phyloP scores from a whole-genome alignment of 1,140 invertebrate species.

The Liolophura sinensis region DNA sequence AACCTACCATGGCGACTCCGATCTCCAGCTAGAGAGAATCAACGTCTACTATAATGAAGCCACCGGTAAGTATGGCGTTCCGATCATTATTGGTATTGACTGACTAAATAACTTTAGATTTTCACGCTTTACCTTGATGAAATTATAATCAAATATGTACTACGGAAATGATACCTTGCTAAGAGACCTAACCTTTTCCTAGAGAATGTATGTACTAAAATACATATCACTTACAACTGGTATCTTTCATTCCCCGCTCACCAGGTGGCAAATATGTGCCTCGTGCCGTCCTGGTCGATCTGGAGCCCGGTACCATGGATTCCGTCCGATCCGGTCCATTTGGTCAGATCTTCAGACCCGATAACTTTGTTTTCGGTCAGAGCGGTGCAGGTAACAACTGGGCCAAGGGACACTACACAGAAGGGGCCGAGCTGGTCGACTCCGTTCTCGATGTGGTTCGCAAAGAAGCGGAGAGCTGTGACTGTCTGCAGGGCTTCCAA shows the following conservation, averaged over 20 bases:
- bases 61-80: conserved; percentile 30
- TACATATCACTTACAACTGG: no score
- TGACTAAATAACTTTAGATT: no score
- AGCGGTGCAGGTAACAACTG: conserved; percentile 83
- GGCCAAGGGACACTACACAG: conserved; percentile 93
- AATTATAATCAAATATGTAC: no score
- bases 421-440: conserved; percentile 88
- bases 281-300: conserved; percentile 84
- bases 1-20: conserved; percentile 60
- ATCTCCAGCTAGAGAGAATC: conserved; percentile 61
- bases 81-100: no score
- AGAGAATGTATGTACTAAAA: no score
- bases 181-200: no score
- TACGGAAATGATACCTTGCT: no score
- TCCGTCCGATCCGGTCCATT: conserved; percentile 85
- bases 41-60: conserved; percentile 62
- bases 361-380: conserved; percentile 67
- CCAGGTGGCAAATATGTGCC: conserved; percentile 84
- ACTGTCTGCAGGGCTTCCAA: conserved; percentile 75
- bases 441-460: conserved; percentile 78
- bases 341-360: conserved; percentile 81
- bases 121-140: no score
- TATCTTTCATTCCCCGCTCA: no score
- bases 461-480: conserved; percentile 83
- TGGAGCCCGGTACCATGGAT: conserved; percentile 95